Base-by-base conservation (phyloP, 2,797 vertebrate genomes). In the Malacoctenus gilli region DNA sequence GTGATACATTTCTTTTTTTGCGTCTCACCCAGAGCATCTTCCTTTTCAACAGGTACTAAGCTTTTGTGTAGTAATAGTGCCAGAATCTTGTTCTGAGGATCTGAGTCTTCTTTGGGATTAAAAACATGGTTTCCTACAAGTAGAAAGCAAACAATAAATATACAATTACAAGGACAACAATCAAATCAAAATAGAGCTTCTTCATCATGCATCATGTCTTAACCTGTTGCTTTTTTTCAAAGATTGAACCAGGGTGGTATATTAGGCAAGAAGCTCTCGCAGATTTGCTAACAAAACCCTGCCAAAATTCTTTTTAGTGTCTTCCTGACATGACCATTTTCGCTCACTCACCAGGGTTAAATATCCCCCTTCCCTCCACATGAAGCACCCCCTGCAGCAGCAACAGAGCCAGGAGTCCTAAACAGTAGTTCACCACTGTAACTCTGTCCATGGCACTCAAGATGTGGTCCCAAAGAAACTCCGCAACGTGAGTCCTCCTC, bases 31-130 rank as follows among this genome's bases (percentile, higher is more conserved):
- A 85, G 43, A 48, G 64, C 31, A 13, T 85, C 64, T 0, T 86
- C 82, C 25, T 79, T 88, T 68, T 85, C 79, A 14, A 75, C 49
- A 18, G 87, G 79, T 55, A 53, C 42, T 60, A 87, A 68, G 55
- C 82, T 85, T 77, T 88, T 91, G 22, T 79, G 83, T 20, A 92
- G 72, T 68, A 92, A 55, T 35, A 91, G 70, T 4, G 85, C 75
- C 9, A 92, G 42, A 31, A 93, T 87, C 74, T 89, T 90, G 73
- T 72, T 87, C 42, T 90, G 87, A 20, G 75, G n/a, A 34, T 89
- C 80, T 67, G 67, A 62, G 42, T 82, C 80, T 4, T 86, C 86
- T 69, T 75, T 89, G 36, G 63, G 60, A 49, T 68, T 82, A 47
- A 86, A 83, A 69, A 81, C 55, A 36, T 65, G 77, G 46, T 84